Conservation (phyloP, 2,888 invertebrate species). For the Apodemia zela region DNA sequence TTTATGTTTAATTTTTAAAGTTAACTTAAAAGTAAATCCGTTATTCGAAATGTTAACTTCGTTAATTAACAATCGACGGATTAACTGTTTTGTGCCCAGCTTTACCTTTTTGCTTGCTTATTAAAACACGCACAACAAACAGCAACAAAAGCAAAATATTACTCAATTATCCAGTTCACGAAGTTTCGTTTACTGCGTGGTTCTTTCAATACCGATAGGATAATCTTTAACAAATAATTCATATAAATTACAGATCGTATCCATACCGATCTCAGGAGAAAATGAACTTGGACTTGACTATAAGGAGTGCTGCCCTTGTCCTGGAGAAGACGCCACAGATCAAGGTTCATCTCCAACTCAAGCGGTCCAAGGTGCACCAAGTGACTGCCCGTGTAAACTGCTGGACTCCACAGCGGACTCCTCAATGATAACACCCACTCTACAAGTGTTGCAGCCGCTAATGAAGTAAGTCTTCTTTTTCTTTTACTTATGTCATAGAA, state of each 20-base stretch:
- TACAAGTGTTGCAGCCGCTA: background rate
- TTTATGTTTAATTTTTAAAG: too few relatives aligned
- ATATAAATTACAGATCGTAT: constrained; percentile 34
- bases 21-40: too few relatives aligned
- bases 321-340: constrained; percentile 27
- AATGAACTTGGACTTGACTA: constrained; percentile 36
- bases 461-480: too few relatives aligned
- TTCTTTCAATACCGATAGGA: constrained; percentile 35
- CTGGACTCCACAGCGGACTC: background rate
- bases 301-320: constrained; percentile 60
- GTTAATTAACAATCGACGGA: too few relatives aligned
- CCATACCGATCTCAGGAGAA: constrained; percentile 28
- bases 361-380: background rate
- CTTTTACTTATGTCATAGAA: too few relatives aligned
- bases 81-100: too few relatives aligned
- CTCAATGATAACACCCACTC: background rate
- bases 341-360: constrained; percentile 17
- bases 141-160: too few relatives aligned
- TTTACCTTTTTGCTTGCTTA: too few relatives aligned
- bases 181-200: too few relatives aligned
- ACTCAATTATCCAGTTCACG: too few relatives aligned
- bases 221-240: constrained; percentile 43
- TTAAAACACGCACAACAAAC: too few relatives aligned
- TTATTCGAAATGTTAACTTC: too few relatives aligned
- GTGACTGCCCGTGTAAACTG: constrained; percentile 37